Conservation (phyloP, 30 jellyfish, hydroid and myxozoan genomes). For the Chironex yamaguchii region DNA sequence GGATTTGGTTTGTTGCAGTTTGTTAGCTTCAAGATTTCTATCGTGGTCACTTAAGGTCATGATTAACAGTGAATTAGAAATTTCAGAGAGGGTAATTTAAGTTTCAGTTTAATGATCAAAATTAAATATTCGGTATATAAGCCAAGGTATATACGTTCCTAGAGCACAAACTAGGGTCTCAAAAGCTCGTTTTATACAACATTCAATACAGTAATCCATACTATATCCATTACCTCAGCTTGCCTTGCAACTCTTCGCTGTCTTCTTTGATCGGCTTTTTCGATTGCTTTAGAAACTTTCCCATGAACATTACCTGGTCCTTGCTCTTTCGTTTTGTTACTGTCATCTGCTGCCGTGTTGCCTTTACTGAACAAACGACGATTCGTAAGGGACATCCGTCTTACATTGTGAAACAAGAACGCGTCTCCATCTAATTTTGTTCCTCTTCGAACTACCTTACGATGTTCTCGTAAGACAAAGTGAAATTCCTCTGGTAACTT, state of each 20-base stretch:
- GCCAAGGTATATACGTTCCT: too few relatives aligned
- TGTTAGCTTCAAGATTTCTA: too few relatives aligned
- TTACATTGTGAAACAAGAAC: constrained; percentile 16
- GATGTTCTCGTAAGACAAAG: constrained; percentile 60
- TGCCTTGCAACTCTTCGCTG: constrained; percentile 83
- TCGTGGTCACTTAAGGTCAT: too few relatives aligned
- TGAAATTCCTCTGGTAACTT: constrained; percentile 75
- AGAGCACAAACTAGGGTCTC: too few relatives aligned
- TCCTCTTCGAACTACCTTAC: constrained; percentile 24
- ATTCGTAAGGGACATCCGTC: constrained; percentile 2
- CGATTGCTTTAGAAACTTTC: constrained; percentile 91
- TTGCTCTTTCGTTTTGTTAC: constrained; percentile 49
- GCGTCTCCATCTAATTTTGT: constrained; percentile 1
- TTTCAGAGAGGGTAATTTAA: too few relatives aligned
- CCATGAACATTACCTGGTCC: constrained; percentile 77
- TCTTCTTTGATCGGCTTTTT: constrained; percentile 94
- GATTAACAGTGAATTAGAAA: too few relatives aligned
- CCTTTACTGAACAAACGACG: background rate
- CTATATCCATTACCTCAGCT: constrained; percentile 73
- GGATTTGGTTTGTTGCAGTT: too few relatives aligned
- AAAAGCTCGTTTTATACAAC: too few relatives aligned
- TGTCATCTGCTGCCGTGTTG: constrained; percentile 15
- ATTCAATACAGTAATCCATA: too few relatives aligned
- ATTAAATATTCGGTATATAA: too few relatives aligned
- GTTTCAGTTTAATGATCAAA: too few relatives aligned